These are phyloP conservation scores for Congeria kusceri DNA, from an alignment of 2,888 invertebrate genomes.

Conservation along the genomic window DNA sequence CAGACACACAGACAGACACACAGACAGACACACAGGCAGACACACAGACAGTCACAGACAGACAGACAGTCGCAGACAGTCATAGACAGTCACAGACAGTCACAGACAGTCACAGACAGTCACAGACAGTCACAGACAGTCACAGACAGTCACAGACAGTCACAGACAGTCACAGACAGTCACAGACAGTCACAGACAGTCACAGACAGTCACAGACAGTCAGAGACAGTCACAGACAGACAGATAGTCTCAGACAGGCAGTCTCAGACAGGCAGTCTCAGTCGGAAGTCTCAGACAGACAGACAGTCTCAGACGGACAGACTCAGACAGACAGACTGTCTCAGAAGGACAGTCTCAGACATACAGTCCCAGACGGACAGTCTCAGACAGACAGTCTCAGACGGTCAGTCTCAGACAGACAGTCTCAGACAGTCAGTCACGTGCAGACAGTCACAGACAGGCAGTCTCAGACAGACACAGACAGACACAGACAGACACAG, in stretches of 20 bases:
- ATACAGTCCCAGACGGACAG: not conserved
- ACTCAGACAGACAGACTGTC: not conserved
- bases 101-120: not conserved
- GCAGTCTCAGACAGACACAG: too few species aligned
- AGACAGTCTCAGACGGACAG: not conserved
- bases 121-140: not conserved
- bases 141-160: not conserved
- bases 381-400: not conserved
- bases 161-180: not conserved
- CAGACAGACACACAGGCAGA: not conserved
- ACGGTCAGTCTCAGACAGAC: too few species aligned
- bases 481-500: too few species aligned
- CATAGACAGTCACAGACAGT: not conserved
- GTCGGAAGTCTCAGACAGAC: too few species aligned
- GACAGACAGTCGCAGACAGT: too few species aligned
- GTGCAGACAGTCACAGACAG: too few species aligned
- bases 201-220: not conserved
- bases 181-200: not conserved
- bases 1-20: too few species aligned
- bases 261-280: too few species aligned
- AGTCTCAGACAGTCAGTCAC: not conserved
- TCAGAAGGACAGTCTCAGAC: too few species aligned
- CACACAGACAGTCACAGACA: too few species aligned
- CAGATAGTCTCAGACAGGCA: too few species aligned
- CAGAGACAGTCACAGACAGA: not conserved